These are phyloP conservation scores for Rhagonycha fulva DNA, from an alignment of 2,888 invertebrate genomes.

Conservation along the genomic window DNA sequence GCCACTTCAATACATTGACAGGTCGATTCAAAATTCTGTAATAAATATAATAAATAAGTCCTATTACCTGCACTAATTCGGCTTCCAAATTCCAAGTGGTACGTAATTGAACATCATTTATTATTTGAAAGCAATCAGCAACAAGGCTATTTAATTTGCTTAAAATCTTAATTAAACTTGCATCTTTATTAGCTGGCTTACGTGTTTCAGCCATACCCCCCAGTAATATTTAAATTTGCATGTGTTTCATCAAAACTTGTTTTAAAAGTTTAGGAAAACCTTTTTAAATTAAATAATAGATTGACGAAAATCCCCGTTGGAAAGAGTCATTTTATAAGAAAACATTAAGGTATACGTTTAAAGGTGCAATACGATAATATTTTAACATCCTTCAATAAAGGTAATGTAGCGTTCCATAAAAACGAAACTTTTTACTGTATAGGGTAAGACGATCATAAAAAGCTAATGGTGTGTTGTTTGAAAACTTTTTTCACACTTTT, in stretches of 20 bases:
- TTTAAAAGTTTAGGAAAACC: background rate
- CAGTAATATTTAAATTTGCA: background rate
- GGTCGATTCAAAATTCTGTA: slow-evolving; percentile 7
- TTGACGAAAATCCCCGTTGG: slow-evolving; percentile 6
- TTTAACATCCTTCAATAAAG: slow-evolving; percentile 31
- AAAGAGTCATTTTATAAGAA: slow-evolving; percentile 25
- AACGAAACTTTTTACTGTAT: slow-evolving; percentile 31
- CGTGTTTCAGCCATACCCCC: background rate
- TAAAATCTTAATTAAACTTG: slow-evolving; percentile 12
- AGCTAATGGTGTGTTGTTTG: slow-evolving; percentile 36
- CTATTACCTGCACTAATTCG: slow-evolving; percentile 7
- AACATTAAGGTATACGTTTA: slow-evolving; percentile 20
- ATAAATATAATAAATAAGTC: slow-evolving; percentile 19
- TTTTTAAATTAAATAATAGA: slow-evolving; percentile 12
- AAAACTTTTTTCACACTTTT: slow-evolving; percentile 34
- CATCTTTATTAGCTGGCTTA: background rate
- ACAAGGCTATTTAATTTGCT: slow-evolving; percentile 4
- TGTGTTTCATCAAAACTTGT: background rate
- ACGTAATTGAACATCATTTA: slow-evolving; percentile 18
- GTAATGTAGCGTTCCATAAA: slow-evolving; percentile 31
- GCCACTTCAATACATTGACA: slow-evolving; percentile 4
- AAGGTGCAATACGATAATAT: slow-evolving; percentile 29
- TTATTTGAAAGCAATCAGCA: slow-evolving; percentile 17
- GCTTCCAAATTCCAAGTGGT: slow-evolving; percentile 8
- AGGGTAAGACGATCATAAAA: slow-evolving; percentile 33